phyloP scores from a whole-genome alignment of 2,113 vertebrate species.

The Vombatus ursinus region DNA sequence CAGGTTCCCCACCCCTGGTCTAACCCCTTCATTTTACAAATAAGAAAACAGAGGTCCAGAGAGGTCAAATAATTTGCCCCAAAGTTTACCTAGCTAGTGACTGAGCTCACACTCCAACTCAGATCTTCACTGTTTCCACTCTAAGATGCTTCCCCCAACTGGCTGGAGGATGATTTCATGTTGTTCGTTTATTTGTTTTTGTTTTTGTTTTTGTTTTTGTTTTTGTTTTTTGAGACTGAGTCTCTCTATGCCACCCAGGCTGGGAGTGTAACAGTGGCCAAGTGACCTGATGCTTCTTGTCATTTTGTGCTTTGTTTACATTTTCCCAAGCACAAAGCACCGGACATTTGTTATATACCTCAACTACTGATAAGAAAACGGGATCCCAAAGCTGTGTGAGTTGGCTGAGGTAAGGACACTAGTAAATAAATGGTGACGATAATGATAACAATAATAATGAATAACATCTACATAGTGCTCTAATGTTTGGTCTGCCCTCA shows the following conservation, averaged over 20 bases:
- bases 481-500: not conserved
- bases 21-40: not conserved
- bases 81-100: not conserved
- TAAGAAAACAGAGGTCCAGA: not conserved
- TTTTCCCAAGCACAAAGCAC: not conserved
- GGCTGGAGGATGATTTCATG: not conserved
- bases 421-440: no score
- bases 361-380: not conserved
- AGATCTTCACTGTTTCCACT: not conserved
- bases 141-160: not conserved
- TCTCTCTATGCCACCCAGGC: not conserved
- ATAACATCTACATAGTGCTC: no score
- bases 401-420: not conserved
- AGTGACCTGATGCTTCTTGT: not conserved
- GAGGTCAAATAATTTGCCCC: not conserved
- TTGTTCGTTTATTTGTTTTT: not conserved
- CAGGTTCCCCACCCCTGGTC: no score
- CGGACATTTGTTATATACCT: no score
- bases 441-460: not conserved
- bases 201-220: no score
- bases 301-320: not conserved
- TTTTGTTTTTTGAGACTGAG: not conserved
- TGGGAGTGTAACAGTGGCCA: not conserved
- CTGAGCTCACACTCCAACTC: not conserved
- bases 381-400: no score